phyloP scores from a whole-genome alignment of 2,888 invertebrate species.

The Chydorus sphaericus region DNA sequence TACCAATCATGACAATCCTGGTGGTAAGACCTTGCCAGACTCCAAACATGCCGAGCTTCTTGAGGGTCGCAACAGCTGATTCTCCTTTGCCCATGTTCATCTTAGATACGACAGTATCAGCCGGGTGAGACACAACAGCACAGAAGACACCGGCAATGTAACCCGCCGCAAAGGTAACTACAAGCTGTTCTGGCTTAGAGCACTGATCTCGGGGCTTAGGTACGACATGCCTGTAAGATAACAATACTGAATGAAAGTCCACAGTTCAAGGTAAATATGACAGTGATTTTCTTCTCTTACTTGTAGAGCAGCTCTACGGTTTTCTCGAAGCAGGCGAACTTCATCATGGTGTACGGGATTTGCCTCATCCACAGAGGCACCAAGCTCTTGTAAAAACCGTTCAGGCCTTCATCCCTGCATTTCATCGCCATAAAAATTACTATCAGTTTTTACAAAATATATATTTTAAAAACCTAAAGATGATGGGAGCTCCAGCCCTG shows the following conservation, averaged over 20 bases:
- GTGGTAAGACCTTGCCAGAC: constrained; percentile 71
- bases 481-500: constrained; percentile 81
- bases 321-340: constrained; percentile 96
- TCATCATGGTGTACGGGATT: constrained; percentile 99
- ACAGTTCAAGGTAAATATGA: neutral
- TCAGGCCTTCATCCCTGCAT: constrained; percentile 60
- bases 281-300: constrained; percentile 25
- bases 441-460: too few relatives aligned
- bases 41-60: constrained; percentile 54
- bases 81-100: constrained; percentile 80
- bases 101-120: constrained; percentile 93
- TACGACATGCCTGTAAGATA: constrained; percentile 64
- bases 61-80: constrained; percentile 52
- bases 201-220: constrained; percentile 88
- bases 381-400: constrained; percentile 88
- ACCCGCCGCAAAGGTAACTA: constrained; percentile 89
- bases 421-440: too few relatives aligned
- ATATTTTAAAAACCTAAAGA: constrained; percentile 34
- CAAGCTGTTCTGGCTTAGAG: constrained; percentile 77
- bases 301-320: constrained; percentile 86
- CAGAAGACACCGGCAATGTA: constrained; percentile 99
- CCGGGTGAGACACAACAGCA: constrained; percentile 96
- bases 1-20: constrained; percentile 86
- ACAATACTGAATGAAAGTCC: too few relatives aligned
- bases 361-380: constrained; percentile 94